phyloP scores from a whole-genome alignment of 2,888 invertebrate species.

The Dendrolimus pini region DNA sequence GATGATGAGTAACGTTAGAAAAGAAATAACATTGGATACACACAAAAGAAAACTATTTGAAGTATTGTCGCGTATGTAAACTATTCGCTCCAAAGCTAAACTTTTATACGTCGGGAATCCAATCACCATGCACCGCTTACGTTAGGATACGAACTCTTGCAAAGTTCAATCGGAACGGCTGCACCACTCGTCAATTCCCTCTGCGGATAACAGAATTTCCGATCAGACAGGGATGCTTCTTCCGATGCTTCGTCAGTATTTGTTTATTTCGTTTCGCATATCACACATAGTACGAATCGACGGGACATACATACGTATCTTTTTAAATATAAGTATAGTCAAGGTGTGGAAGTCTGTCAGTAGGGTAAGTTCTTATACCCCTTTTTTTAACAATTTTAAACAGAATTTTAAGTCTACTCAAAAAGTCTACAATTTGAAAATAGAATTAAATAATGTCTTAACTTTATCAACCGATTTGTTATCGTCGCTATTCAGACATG shows the following conservation, averaged over 20 bases:
- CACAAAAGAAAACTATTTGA: too few species aligned
- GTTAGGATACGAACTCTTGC: slow-evolving; percentile 38
- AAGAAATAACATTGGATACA: too few species aligned
- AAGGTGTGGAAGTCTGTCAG: neutral
- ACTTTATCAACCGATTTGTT: neutral
- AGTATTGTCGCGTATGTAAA: slow-evolving; percentile 28
- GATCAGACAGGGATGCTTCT: slow-evolving; percentile 49
- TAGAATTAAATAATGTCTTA: too few species aligned
- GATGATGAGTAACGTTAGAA: too few species aligned
- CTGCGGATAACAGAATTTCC: slow-evolving; percentile 65
- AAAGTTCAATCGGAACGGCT: slow-evolving; percentile 37
- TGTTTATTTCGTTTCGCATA: slow-evolving; percentile 39
- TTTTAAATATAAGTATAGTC: neutral
- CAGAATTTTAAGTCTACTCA: neutral
- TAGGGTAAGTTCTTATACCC: too few species aligned
- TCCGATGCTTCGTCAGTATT: slow-evolving; percentile 36
- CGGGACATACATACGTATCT: neutral
- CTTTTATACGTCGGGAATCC: slow-evolving; percentile 52
- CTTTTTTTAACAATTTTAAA: neutral
- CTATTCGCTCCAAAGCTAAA: slow-evolving; percentile 51
- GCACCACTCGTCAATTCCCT: slow-evolving; percentile 56
- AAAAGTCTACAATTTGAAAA: neutral
- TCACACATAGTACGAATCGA: slow-evolving; percentile 19
- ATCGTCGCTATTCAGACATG: neutral
- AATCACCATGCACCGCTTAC: slow-evolving; percentile 33